Evolutionary conservation across 2,888 invertebrate species (phyloP).

Genomic region (Philopedon plagiatum): DNA sequence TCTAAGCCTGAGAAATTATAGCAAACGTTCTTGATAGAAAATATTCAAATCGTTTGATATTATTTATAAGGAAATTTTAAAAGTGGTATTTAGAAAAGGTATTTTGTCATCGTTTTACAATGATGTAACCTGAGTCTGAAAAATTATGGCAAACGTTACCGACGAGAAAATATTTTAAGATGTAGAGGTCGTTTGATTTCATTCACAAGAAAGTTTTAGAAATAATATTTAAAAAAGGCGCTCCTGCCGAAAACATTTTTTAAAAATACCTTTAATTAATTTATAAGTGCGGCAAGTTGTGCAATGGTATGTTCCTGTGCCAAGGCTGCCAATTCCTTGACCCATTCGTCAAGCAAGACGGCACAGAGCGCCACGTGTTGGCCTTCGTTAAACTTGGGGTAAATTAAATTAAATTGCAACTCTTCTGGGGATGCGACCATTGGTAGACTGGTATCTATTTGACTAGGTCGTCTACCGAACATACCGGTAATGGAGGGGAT

Average conservation of each 20-base stretch:
- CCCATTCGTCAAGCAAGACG: slow-evolving; percentile 94
- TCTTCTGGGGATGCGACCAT: slow-evolving; percentile 59
- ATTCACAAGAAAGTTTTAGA: too few species aligned
- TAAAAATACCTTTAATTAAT: slow-evolving; percentile 54
- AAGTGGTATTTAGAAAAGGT: too few species aligned
- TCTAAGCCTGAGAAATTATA: too few species aligned
- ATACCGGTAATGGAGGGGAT: slow-evolving; percentile 80
- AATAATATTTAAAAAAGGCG: too few species aligned
- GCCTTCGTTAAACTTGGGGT: slow-evolving; percentile 67
- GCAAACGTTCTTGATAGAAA: too few species aligned
- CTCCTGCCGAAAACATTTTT: neutral
- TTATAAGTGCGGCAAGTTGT: slow-evolving; percentile 70
- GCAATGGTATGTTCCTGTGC: slow-evolving; percentile 92
- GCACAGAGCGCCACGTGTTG: slow-evolving; percentile 84
- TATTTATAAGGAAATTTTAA: too few species aligned
- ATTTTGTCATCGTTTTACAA: too few species aligned
- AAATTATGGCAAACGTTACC: too few species aligned
- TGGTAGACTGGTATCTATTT: slow-evolving; percentile 61
- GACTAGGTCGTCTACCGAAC: slow-evolving; percentile 73
- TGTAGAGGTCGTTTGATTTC: too few species aligned
- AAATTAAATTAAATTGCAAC: slow-evolving; percentile 59
- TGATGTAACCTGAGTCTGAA: too few species aligned
- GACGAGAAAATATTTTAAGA: too few species aligned
- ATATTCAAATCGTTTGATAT: too few species aligned
- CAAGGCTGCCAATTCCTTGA: slow-evolving; percentile 94